These are phyloP conservation scores for Peromyscus californicus DNA, from an alignment of 2,113 vertebrate species.

Conservation along the genomic window DNA sequence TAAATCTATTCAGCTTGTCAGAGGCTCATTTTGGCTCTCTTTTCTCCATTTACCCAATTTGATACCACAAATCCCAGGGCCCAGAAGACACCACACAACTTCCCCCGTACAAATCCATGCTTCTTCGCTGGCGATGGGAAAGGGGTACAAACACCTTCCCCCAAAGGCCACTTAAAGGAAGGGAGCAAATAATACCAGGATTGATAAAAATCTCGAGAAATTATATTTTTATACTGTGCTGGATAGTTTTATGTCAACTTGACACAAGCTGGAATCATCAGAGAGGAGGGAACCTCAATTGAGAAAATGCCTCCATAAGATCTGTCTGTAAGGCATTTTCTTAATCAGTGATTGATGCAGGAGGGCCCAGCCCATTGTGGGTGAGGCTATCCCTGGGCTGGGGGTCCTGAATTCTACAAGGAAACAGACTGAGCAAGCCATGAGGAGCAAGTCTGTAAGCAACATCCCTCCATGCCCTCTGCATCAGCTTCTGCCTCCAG, in stretches of 20 bases:
- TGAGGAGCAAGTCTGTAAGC: not conserved
- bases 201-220: not conserved
- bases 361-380: not conserved
- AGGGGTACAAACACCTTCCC: not conserved
- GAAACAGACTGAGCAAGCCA: not conserved
- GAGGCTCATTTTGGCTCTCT: not conserved
- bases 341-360: not conserved
- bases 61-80: not conserved
- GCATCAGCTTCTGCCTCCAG: not conserved
- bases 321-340: not conserved
- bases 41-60: not conserved
- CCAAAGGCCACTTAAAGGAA: not conserved
- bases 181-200: too few relatives aligned
- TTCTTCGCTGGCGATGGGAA: not conserved
- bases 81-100: not conserved
- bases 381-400: not conserved
- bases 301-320: not conserved
- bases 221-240: not conserved
- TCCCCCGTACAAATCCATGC: not conserved
- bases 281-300: not conserved
- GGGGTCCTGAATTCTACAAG: not conserved
- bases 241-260: not conserved
- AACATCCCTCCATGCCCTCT: not conserved
- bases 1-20: not conserved
- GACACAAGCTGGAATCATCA: not conserved